Conservation (phyloP, 2,113 vertebrate species). For the Triplophysa tibetana region DNA sequence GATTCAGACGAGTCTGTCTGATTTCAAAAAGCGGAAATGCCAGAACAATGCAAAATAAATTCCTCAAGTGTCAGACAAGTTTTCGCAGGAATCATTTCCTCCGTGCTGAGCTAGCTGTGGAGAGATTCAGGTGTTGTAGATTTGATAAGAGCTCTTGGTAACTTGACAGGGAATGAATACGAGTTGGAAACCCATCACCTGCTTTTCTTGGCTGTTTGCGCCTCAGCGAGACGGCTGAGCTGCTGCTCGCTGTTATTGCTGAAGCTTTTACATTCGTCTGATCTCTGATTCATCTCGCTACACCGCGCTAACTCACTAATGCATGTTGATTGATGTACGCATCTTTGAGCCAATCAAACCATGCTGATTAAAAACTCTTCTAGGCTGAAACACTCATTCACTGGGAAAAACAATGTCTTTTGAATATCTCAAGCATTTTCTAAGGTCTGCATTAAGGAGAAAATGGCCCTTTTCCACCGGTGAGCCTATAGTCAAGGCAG, state of each 20-base stretch:
- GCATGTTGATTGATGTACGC: constrained; percentile 33
- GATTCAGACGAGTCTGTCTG: constrained; percentile 24
- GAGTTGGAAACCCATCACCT: constrained; percentile 27
- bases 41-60: constrained; percentile 39
- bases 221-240: constrained; percentile 3
- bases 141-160: constrained; percentile 43
- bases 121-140: constrained; percentile 47
- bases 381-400: not conserved
- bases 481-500: too few relatives aligned
- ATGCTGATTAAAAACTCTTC: constrained; percentile 31
- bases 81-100: constrained; percentile 32
- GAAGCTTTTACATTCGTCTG: constrained; percentile 21
- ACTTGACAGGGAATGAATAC: constrained; percentile 44
- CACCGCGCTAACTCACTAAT: not conserved
- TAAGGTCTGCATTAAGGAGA: not conserved
- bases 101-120: constrained; percentile 58
- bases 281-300: constrained; percentile 34
- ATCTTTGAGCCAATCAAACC: constrained; percentile 38
- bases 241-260: constrained; percentile 27
- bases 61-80: constrained; percentile 44
- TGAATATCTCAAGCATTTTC: not conserved
- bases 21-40: constrained; percentile 47
- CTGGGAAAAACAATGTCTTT: not conserved
- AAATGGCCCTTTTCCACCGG: too few relatives aligned
- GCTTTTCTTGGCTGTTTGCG: constrained; percentile 13